These are phyloP conservation scores for Pachliopta kotzebuea DNA, from an alignment of 2,888 invertebrate genomes.

Conservation along the genomic window DNA sequence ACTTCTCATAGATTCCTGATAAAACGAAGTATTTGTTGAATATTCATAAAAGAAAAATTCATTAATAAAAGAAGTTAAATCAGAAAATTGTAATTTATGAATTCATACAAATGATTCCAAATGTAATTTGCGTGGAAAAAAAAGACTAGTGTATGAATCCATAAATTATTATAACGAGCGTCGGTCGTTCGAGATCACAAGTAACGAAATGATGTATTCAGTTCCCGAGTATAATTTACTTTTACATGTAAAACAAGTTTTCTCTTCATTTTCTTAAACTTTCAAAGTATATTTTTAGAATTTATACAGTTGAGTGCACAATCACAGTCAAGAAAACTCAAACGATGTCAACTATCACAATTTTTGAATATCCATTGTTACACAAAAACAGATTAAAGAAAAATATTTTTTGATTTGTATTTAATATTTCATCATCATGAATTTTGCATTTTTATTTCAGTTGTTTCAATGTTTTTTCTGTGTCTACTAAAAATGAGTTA, in stretches of 20 bases:
- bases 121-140: neutral
- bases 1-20: neutral
- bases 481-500: too few relatives aligned
- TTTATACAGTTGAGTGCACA: slow-evolving; percentile 5
- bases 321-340: neutral
- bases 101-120: too few relatives aligned
- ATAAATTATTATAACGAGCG: slow-evolving; percentile 17
- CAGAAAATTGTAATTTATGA: neutral
- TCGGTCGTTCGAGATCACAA: slow-evolving; percentile 1
- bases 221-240: slow-evolving; percentile 13
- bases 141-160: neutral
- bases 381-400: neutral
- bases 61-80: neutral
- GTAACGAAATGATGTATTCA: slow-evolving; percentile 27
- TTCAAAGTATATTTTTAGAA: slow-evolving; percentile 3
- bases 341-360: neutral
- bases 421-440: too few relatives aligned
- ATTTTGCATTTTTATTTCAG: too few relatives aligned
- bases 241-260: slow-evolving; percentile 4
- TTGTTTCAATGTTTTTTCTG: too few relatives aligned
- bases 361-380: neutral
- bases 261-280: slow-evolving; percentile 6
- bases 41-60: too few relatives aligned
- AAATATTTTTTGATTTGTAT: neutral
- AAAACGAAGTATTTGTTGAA: neutral